Evolutionary conservation across 2,113 vertebrate species (phyloP).

Genomic region (Toxotes chatareus): DNA sequence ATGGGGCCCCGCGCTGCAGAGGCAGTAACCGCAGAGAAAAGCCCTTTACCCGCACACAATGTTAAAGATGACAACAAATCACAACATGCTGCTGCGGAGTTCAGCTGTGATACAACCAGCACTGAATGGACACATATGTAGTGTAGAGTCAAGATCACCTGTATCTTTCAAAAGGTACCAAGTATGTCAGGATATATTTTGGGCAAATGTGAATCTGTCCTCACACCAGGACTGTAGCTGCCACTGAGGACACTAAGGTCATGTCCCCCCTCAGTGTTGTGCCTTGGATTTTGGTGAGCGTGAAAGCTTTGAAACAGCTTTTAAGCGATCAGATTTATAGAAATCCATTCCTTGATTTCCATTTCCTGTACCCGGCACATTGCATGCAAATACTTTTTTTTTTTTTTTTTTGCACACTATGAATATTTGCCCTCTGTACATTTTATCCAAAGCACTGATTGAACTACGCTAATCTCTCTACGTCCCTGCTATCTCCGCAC

Average conservation of each 20-base stretch:
- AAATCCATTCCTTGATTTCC: not conserved
- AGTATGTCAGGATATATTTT: no score
- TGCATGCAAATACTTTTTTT: no score
- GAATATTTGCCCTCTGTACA: not conserved
- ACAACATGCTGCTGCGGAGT: constrained; percentile 3
- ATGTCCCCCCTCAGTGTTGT: no score
- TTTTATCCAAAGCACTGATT: not conserved
- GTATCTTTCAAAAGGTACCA: no score
- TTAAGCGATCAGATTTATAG: not conserved
- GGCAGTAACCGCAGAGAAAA: not conserved
- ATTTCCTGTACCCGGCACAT: no score
- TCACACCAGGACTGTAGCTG: no score
- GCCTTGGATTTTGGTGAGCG: no score
- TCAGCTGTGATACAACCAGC: not conserved
- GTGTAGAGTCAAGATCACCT: no score
- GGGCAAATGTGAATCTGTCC: no score
- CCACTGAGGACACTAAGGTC: no score
- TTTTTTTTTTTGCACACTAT: no score
- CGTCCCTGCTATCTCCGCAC: not conserved
- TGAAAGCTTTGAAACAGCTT: not conserved
- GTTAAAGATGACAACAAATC: constrained; percentile 20
- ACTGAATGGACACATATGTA: no score
- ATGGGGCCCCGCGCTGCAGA: constrained; percentile 22
- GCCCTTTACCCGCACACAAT: not conserved
- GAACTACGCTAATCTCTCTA: not conserved